Percentiles rank a stretch among this genome's conserved stretches.
Conservation (phyloP, 2,113 vertebrate genomes). For the Pluvialis apricaria region DNA sequence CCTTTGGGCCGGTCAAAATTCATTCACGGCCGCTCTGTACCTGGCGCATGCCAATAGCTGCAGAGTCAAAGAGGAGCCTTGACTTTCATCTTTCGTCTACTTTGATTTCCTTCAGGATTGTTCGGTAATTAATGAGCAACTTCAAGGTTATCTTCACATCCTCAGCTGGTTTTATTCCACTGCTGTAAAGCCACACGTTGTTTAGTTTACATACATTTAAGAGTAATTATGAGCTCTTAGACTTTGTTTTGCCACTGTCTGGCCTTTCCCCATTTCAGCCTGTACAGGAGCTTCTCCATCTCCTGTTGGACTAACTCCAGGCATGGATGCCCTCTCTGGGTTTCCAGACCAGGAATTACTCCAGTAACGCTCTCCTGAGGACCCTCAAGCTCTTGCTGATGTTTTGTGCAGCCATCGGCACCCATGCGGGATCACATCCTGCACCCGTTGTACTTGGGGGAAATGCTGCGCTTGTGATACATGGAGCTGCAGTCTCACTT, state of each 20-base stretch:
- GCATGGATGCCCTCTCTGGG: background rate
- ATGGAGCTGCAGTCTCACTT: background rate
- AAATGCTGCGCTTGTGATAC: background rate
- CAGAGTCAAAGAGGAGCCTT: background rate
- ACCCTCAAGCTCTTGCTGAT: background rate
- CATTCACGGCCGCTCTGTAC: background rate
- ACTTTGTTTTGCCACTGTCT: background rate
- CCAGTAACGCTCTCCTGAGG: background rate
- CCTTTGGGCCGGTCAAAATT: background rate
- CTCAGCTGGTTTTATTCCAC: background rate
- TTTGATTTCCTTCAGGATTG: background rate
- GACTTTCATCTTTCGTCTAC: background rate
- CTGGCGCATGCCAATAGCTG: background rate
- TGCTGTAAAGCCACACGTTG: background rate
- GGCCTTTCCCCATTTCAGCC: background rate
- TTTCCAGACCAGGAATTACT: background rate
- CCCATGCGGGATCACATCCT: background rate
- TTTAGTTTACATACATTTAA: background rate
- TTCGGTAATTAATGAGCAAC: background rate
- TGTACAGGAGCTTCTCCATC: background rate
- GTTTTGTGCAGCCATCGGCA: background rate
- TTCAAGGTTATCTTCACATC: background rate
- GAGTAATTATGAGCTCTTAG: background rate
- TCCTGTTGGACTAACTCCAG: background rate
- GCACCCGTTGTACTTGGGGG: background rate